A percentile compares a stretch with the other conserved stretches of the same genome.
Evolutionary conservation across 2,888 invertebrate species (phyloP).

Genomic region (Mesorhabditis belari): DNA sequence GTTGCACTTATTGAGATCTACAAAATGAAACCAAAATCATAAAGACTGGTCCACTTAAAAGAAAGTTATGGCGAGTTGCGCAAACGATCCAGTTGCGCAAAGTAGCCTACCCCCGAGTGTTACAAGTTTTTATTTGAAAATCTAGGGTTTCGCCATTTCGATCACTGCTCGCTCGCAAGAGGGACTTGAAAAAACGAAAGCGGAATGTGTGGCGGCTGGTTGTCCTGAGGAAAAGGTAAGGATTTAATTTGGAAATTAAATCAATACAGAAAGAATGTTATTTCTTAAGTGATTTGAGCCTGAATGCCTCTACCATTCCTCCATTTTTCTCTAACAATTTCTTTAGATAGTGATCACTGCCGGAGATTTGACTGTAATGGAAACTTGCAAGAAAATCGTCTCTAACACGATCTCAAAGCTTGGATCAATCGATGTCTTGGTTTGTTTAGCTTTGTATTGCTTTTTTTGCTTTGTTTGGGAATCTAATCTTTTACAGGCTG

Average conservation of each 20-base stretch:
- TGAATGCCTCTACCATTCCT: no score
- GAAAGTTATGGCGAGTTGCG: background rate
- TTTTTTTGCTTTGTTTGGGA: no score
- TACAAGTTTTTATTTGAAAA: background rate
- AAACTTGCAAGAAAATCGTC: conserved; percentile 16
- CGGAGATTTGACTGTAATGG: conserved; percentile 48
- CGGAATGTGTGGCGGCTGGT: background rate
- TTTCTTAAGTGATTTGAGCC: no score
- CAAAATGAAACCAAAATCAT: background rate
- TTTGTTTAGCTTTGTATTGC: no score
- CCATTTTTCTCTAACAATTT: no score
- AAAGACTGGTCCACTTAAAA: background rate
- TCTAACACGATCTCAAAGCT: conserved; percentile 22
- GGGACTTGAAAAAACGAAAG: background rate
- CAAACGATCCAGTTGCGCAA: background rate
- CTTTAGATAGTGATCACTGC: background rate
- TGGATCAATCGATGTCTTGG: conserved; percentile 28
- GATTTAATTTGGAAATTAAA: no score
- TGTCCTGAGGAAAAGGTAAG: background rate
- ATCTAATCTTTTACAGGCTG: no score
- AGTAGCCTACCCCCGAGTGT: background rate
- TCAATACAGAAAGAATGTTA: no score
- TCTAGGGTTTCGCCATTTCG: background rate
- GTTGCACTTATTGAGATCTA: no score
- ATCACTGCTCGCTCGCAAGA: background rate